Percentiles rank a stretch among this genome's conserved stretches.
phyloP scores from a whole-genome alignment of 2,113 vertebrate species.

The Trematomus loennbergii region DNA sequence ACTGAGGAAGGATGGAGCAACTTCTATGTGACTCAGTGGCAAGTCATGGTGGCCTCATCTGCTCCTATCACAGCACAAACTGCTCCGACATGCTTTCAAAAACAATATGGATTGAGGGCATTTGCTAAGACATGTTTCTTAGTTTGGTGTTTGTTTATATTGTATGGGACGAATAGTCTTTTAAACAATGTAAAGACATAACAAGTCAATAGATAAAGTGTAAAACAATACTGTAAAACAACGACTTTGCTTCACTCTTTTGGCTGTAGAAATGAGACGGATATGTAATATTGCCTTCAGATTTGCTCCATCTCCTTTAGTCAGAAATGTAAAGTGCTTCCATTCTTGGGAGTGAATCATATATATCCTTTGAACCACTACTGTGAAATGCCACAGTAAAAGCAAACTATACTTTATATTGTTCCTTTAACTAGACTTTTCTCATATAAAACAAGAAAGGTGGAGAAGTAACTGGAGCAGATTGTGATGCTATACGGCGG shows the following conservation, averaged over 20 bases:
- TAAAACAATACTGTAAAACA: too few species aligned
- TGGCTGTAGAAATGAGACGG: neutral
- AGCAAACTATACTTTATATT: constrained; percentile 12
- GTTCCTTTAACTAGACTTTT: constrained; percentile 28
- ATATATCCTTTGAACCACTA: neutral
- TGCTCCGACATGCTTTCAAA: neutral
- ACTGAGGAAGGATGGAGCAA: neutral
- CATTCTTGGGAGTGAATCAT: neutral
- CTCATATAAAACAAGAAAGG: constrained; percentile 38
- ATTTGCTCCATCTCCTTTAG: neutral
- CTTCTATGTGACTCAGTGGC: constrained; percentile 1
- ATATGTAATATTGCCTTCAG: neutral
- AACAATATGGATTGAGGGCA: too few species aligned
- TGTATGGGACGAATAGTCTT: too few species aligned
- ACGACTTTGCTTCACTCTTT: too few species aligned
- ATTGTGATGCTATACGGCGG: constrained; percentile 41
- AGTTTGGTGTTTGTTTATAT: too few species aligned
- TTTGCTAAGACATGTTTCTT: too few species aligned
- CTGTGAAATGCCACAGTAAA: neutral
- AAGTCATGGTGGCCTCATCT: neutral
- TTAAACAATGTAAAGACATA: too few species aligned
- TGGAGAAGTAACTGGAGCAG: neutral
- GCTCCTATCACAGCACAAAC: neutral
- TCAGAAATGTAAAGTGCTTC: constrained; percentile 4
- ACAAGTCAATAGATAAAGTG: too few species aligned